Percentiles rank a stretch among this genome's conserved stretches.
These are phyloP conservation scores for Anthoptus insignis DNA, from an alignment of 2,888 invertebrate species.

Conservation along the genomic window DNA sequence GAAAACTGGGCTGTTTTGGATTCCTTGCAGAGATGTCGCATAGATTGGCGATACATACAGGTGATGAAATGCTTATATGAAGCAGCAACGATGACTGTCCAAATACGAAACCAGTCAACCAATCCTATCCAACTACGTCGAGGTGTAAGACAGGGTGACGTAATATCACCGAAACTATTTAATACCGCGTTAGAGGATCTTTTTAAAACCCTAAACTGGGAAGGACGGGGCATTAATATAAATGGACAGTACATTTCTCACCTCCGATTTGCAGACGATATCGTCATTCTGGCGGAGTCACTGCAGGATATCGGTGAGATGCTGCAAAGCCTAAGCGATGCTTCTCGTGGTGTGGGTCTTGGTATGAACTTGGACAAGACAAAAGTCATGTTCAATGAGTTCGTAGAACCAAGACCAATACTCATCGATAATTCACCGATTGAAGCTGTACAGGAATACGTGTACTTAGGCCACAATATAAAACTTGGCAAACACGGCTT, in stretches of 20 bases:
- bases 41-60: conserved; percentile 40
- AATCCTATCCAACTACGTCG: conserved; percentile 12
- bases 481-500: neutral
- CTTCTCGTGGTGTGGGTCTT: too few relatives aligned
- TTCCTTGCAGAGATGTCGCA: conserved; percentile 38
- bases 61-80: conserved; percentile 14
- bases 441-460: conserved; percentile 5
- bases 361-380: too few relatives aligned
- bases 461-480: neutral
- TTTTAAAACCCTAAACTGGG: conserved; percentile 24
- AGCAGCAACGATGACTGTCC: conserved; percentile 4
- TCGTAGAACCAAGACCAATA: neutral
- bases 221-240: conserved; percentile 24
- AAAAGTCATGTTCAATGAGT: conserved; percentile 1
- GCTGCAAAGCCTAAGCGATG: too few relatives aligned
- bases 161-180: conserved; percentile 44
- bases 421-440: neutral
- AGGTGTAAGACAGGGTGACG: conserved; percentile 42
- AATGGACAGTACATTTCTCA: conserved; percentile 35
- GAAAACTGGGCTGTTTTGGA: conserved; percentile 44
- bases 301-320: too few relatives aligned
- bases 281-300: too few relatives aligned
- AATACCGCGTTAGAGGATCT: conserved; percentile 36
- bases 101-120: neutral
- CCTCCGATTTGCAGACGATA: conserved; percentile 39